phyloP scores from a whole-genome alignment of 2,797 vertebrate genomes.

The Acanthopagrus latus region DNA sequence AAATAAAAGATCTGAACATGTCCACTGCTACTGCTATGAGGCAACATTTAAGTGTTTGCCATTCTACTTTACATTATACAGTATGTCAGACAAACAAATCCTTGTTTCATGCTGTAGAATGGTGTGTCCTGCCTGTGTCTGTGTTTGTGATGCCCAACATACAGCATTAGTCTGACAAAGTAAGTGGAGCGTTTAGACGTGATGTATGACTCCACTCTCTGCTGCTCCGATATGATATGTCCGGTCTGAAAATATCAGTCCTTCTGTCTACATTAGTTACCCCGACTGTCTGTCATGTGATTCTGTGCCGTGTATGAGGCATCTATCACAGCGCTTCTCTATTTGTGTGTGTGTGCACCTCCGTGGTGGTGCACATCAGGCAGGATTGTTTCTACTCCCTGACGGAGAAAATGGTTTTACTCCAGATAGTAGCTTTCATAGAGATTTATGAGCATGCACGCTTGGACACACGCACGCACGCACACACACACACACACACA shows the following conservation, averaged over 20 bases:
- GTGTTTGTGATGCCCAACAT: conserved; percentile 22
- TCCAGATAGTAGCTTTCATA: conserved; percentile 70
- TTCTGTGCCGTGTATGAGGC: conserved; percentile 14
- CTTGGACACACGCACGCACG: conserved; percentile 34
- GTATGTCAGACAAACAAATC: conserved; percentile 6
- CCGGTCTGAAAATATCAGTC: conserved; percentile 56
- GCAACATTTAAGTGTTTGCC: neutral
- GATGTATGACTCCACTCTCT: conserved; percentile 55
- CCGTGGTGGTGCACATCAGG: conserved; percentile 36
- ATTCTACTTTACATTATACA: neutral
- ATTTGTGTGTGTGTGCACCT: conserved; percentile 36
- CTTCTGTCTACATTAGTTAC: conserved; percentile 65
- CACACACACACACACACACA: neutral
- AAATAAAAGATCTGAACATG: neutral
- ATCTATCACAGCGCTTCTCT: conserved; percentile 38
- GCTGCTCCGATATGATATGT: conserved; percentile 49
- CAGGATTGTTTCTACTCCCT: conserved; percentile 61
- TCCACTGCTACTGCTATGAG: neutral
- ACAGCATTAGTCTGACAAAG: conserved; percentile 38
- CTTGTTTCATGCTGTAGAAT: neutral
- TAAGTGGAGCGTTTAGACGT: conserved; percentile 49
- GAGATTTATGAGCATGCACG: conserved; percentile 70
- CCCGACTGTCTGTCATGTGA: conserved; percentile 37
- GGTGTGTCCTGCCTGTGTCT: neutral
- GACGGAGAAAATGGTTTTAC: conserved; percentile 72